Base-by-base conservation (phyloP, 1,140 invertebrate genomes). In the Augochlora pura region DNA sequence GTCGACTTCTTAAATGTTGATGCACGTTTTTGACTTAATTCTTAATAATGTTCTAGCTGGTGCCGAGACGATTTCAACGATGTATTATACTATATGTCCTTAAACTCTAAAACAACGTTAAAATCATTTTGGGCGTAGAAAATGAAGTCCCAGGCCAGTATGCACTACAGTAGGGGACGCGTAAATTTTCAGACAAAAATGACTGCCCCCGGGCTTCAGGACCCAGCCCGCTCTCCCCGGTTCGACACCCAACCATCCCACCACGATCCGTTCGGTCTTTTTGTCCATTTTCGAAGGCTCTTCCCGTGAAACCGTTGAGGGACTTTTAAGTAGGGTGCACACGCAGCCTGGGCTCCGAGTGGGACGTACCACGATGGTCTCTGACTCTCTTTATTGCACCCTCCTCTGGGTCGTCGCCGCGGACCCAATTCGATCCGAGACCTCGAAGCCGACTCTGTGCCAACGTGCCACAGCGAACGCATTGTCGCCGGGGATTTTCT, bases 311-410 rank as follows among this genome's bases (percentile, higher is more conserved):
- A 67, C 77, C 71, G 70, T 74, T 66, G 77, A 66, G 70, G 63
- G 70, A 74, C 60, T 79, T 52, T 79, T 74, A 78, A 78, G 76
- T 78, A 78, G 76, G 76, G 76, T 78, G 77, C 69, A 66, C 69
- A 66, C 39, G 60, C 21, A n/a, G 38, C 49, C 12, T n/a, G 63
- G 42, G 42, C 52, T 14, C 49, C 10, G 54, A 42, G 62, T 79
- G 70, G 60, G 59, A 66, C 75, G 64, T 39, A 60, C 52, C 38
- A 2, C 5, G 14, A 23, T 27, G 14, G 23, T 52, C 3, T 52
- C 2, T n/a, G 74, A 18, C 25, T 77, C 66, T 62, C 62, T 80
- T 80, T 80, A 80, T 69, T 69, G 64, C 72, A 76, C 52, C 71
- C 62, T 79, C n/a, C 63, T 62, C 18, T 66, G 71, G 39, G 63